Base-by-base conservation (phyloP, 2,797 vertebrate species). In the Apodemus agrarius region DNA sequence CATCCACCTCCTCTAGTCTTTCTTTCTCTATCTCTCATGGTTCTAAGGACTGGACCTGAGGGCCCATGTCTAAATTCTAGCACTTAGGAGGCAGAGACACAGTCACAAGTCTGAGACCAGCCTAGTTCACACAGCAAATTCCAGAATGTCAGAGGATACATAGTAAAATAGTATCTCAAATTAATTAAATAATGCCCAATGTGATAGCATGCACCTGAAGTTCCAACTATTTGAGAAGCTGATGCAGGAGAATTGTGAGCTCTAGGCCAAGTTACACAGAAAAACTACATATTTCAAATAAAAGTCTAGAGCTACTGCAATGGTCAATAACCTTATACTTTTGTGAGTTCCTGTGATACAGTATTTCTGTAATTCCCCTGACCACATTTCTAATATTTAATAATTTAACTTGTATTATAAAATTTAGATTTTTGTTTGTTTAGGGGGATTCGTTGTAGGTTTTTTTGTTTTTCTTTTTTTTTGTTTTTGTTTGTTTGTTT, bases 291-390 rank as follows among this genome's bases (percentile, higher is more conserved):
- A 87, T 54, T 9, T 72, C 34, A 87, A 52, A 87, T 61, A 92
- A 67, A 95, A 88, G 6, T 49, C 49, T 93, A 96, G 89, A 90
- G 52, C 17, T 52, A 67, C 61, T 96, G n/a, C 31, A 75, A 43
- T 43, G 22, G n/a, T 76, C 69, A 74, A 31, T 82, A 75, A 67
- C 79, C 61, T 79, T n/a, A 87, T 46, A 59, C 6, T 49, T 49
- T 63, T 61, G 31, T 88, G 72, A 86, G 52, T 34, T 74, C 40
- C 29, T 65, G 46, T 59, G 59, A 96, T 63, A 91, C n/a, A 80
- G n/a, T 49, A 96, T 46, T 89, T 94, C 57, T 88, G 13, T 65
- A 76, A 76, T 65, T 89, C 34, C 46, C 88, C 89, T 54, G 29
- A 34, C 19, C 79, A 76, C 24, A 83, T 46, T 75, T 93, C 43